phyloP scores from a whole-genome alignment of 2,113 vertebrate species.

The Bubo scandiacus region DNA sequence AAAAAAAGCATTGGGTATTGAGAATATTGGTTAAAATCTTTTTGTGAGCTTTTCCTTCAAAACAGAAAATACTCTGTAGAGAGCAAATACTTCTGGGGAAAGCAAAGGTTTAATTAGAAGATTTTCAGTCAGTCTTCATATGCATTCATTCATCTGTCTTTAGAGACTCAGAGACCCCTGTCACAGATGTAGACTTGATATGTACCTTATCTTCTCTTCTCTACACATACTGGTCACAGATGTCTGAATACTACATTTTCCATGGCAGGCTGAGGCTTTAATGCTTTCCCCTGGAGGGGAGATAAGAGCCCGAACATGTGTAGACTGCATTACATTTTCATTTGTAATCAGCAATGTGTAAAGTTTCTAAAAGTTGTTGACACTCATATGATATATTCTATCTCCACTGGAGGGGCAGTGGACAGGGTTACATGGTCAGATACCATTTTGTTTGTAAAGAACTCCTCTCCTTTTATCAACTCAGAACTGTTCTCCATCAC shows the following conservation, averaged over 20 bases:
- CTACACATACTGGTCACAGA: not conserved
- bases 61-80: not conserved
- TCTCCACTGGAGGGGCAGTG: not conserved
- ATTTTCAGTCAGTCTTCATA: not conserved
- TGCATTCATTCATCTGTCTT: not conserved
- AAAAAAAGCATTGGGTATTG: not conserved
- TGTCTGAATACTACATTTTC: slow-evolving; percentile 25
- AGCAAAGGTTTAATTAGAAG: not conserved
- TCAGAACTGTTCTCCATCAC: not conserved
- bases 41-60: not conserved
- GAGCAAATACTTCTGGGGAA: not conserved
- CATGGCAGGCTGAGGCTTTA: slow-evolving; percentile 14
- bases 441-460: not conserved
- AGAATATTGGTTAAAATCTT: not conserved
- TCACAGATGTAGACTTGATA: slow-evolving; percentile 5
- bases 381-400: not conserved
- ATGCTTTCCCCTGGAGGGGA: slow-evolving; percentile 7
- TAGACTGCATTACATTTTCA: slow-evolving; percentile 28
- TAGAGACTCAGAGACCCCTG: not conserved
- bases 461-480: not conserved
- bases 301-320: slow-evolving; percentile 34
- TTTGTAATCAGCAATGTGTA: slow-evolving; percentile 22
- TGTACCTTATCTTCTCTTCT: slow-evolving; percentile 7
- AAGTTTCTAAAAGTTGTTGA: slow-evolving; percentile 38
- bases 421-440: not conserved